Evolutionary conservation across 2,113 vertebrate species (phyloP), one percentile per base, ranked within the genome.

Genomic region (Clarias batrachus): DNA sequence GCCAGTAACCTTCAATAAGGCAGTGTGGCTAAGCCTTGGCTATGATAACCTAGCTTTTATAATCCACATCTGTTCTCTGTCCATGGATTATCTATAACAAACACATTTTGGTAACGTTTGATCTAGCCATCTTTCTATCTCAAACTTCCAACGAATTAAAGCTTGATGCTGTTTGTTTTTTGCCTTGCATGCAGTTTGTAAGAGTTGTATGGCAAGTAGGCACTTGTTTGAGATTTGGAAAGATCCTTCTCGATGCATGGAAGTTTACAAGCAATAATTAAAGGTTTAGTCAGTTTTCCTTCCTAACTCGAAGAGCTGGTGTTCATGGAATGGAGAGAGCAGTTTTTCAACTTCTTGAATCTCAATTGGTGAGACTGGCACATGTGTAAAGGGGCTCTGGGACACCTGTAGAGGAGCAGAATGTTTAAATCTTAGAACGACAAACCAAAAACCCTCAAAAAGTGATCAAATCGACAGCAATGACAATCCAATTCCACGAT

Each of bases 1-100:
- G 98, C 97, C 98, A 99, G 97, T 98, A 97, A 97, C 97, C 97
- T 97, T 97, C 96, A 97, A 98, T 85, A 99, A 97, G 97, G 97
- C 97, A 93, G 92, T 96, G 96, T 97, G 97, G 97, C 95, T 97
- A 95, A 96, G 96, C 95, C 94, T 95, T 94, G 90, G 90, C 91
- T 93, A 91, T 90, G 91, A 94, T 93, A 91, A 92, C 90, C 89
- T 88, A 89, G 90, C 80, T 90, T 88, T 92, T 93, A 89, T 92
- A 88, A 92, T 91, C 82, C 91, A 91, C 96, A 96, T 96, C 96
- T 98, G 97, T 97, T 97, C 97, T 98, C 97, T 96, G 92, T 93
- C 94, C 94, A 94, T 94, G 94, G 94, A 93, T 93, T 93, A 80
- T 90, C 91, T 92, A 93, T 91, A 92, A 84, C 27, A 54, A 82